A percentile compares a stretch with the other conserved stretches of the same genome.
phyloP scores from a whole-genome alignment of 2,797 vertebrate genomes.

The Helicolenus hilgendorfi region DNA sequence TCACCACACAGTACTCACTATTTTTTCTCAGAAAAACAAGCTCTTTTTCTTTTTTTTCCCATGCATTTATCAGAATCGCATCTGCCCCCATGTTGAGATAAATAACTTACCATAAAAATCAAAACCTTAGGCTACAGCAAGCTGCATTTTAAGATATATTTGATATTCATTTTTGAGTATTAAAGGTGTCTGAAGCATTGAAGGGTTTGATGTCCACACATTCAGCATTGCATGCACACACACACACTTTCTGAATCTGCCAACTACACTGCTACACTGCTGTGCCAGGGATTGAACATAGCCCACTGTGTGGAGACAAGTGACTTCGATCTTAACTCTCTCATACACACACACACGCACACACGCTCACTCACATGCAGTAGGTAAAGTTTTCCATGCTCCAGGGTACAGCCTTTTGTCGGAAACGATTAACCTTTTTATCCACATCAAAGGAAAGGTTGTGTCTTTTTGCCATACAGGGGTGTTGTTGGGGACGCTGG shows the following conservation, averaged over 20 bases:
- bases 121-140: constrained; percentile 18
- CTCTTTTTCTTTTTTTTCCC: background rate
- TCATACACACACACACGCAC: constrained; percentile 2
- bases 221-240: constrained; percentile 1
- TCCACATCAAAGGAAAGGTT: constrained; percentile 59
- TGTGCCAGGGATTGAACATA: constrained; percentile 53
- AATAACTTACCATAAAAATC: constrained; percentile 24
- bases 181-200: constrained; percentile 33
- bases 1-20: background rate
- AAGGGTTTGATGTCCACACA: constrained; percentile 21
- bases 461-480: constrained; percentile 46
- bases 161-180: constrained; percentile 29
- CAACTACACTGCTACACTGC: constrained; percentile 44
- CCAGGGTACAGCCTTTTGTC: constrained; percentile 51
- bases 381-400: constrained; percentile 57
- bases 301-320: constrained; percentile 62
- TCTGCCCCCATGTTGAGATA: constrained; percentile 2
- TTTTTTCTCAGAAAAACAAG: background rate
- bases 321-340: constrained; percentile 48
- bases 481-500: constrained; percentile 19
- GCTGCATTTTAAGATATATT: constrained; percentile 32
- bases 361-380: background rate
- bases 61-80: constrained; percentile 21
- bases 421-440: constrained; percentile 73
- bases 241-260: constrained; percentile 20